Evolutionary conservation across 1,140 invertebrate species (phyloP), one percentile per base, ranked within the genome.

Genomic region (Goniozus legneri): DNA sequence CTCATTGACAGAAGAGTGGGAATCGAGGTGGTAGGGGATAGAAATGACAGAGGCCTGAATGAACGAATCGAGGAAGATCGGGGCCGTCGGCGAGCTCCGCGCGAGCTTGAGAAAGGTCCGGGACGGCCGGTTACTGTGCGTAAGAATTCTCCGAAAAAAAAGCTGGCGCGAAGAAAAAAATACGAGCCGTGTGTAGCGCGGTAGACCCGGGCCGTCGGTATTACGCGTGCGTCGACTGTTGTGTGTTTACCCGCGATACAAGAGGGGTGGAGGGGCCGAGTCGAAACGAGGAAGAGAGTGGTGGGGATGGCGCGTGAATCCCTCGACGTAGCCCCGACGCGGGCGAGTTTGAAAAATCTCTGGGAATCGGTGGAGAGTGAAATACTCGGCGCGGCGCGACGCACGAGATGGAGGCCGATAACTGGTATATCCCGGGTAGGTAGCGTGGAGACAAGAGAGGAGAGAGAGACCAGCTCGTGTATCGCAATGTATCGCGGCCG

Each of bases 401-500:
- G 39, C 32, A 36, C 24, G 35, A 43, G 40, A 33, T 22, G 40
- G 50, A 41, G 42, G 30, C 35, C 21, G 50, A 37, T 31, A 42
- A 52, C 27, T 30, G 32, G 37, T 21, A 36, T 8, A 13, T 32
- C 34, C n/a, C 12, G 38, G 14, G 31, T 14, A 38, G 15, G 56
- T 16, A 66, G 63, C 65, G 62, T 70, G 58, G 68, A 70, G 67
- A 69, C 66, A 65, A 69, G 65, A 62, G n/a, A n/a, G n/a, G n/a
- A n/a, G n/a, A n/a, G n/a, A n/a, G n/a, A n/a, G n/a, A n/a, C n/a
- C n/a, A 64, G 63, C 55, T 36, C 41, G 61, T 74, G 70, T 74
- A 74, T 74, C 68, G 71, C 67, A 65, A 69, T 74, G 69, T 73
- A 73, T 74, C 71, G 71, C 65, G 61, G 64, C 59, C 64, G 56